Evolutionary conservation across 1,140 invertebrate species (phyloP), one percentile per base, ranked within the genome.

Genomic region (Drosophila kurseongensis): DNA sequence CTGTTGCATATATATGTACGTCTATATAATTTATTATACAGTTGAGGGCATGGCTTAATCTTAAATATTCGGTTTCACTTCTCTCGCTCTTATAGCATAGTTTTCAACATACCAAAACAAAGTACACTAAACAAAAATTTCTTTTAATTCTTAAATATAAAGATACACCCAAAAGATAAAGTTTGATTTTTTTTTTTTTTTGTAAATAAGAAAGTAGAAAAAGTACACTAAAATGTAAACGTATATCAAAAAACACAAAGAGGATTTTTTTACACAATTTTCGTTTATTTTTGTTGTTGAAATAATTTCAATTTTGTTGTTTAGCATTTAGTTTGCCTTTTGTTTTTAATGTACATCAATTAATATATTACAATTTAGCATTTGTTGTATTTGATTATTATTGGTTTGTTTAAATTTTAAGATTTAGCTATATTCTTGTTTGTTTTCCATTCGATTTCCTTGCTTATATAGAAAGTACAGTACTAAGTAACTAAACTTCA

Each of bases 1-100:
- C 59, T 74, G 51, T 54, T 54, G 71, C 74, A 67, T 75, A 59
- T 75, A 41, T 66, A 40, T 57, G 44, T 68, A 63, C 55, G 36
- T 68, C 47, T 71, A 50, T 82, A 88, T 88, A 88, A 89, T 83
- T 89, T 88, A 83, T 89, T 89, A 88, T 88, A 88, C 83, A 88
- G 78, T 88, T 88, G 83, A 88, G 83, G 83, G 84, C 83, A 86
- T 89, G 83, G 83, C 84, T 88, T 88, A 88, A 84, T 78, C 60
- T 84, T 88, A 80, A 78, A 78, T 89, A 78, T 89, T 89, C 80
- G 58, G 73, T 62, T 65, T 44, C 62, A 62, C 44, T 65, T 32
- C 77, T 59, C 65, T 27, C 65, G 47, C 61, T 75, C 60, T 74
- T 68, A 55, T 42, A 79, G 44, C 58, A 63, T 86, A 82, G 66